A percentile compares a stretch with the other conserved stretches of the same genome.
These are phyloP conservation scores for Bradysia coprophila DNA, from an alignment of 1,140 invertebrate genomes.

Conservation along the genomic window DNA sequence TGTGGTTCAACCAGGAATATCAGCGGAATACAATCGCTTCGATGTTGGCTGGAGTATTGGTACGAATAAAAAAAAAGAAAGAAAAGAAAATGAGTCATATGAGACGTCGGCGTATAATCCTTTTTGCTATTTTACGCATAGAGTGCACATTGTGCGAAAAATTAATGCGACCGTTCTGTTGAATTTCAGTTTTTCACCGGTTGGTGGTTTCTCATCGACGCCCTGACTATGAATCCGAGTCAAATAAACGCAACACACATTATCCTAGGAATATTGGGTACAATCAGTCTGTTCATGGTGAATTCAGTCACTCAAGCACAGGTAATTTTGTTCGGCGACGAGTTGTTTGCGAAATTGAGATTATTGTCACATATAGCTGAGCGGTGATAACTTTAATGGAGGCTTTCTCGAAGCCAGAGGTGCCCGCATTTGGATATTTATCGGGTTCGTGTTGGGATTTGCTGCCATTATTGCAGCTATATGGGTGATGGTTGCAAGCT, in stretches of 20 bases:
- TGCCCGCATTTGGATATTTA: conserved; percentile 85
- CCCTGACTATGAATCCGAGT: conserved; percentile 49
- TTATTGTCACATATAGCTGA: conserved; percentile 1
- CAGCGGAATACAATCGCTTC: conserved; percentile 68
- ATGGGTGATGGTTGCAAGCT: conserved; percentile 86
- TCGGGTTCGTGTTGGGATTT: conserved; percentile 93
- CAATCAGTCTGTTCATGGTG: conserved; percentile 89
- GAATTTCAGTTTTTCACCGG: conserved; percentile 71
- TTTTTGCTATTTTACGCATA: background rate
- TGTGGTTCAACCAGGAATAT: conserved; percentile 27
- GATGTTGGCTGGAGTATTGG: conserved; percentile 65
- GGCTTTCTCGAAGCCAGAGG: conserved; percentile 79
- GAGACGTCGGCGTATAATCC: no score
- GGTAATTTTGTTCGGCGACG: no score
- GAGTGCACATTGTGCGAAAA: background rate
- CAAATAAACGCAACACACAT: conserved; percentile 60
- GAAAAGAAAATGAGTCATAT: background rate
- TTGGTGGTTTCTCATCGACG: conserved; percentile 97
- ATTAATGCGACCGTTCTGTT: background rate
- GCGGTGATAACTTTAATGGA: conserved; percentile 38
- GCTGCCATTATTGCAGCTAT: conserved; percentile 84
- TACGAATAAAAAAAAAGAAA: conserved; percentile 25
- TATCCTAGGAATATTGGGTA: conserved; percentile 87
- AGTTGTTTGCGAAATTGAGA: no score
- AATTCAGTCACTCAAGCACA: conserved; percentile 94